Evolutionary conservation across 2,888 invertebrate species (phyloP), one percentile per base, ranked within the genome.

Genomic region (Clanis bilineata): DNA sequence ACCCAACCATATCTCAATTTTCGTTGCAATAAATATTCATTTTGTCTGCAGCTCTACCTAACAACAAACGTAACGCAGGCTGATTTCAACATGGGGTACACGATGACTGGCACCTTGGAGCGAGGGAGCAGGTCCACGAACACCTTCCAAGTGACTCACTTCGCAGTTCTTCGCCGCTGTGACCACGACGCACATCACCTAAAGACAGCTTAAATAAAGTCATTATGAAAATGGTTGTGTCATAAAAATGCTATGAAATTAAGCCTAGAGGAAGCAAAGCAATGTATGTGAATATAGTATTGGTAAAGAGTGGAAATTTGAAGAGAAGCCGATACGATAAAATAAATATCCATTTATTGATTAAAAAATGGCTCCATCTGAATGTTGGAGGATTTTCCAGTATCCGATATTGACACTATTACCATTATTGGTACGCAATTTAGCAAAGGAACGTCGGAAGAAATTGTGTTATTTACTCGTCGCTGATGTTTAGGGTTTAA

Each of bases 61-160:
- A 97, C 96, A 63, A 96, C 96, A 63, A 96, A 96, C 87, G 96
- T 97, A 75, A 95, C 96, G 54, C 95, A 95, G 76, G 95, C 96
- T 57, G 97, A 97, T 89, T 97, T 96, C 93, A 96, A 97, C 88
- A 96, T 96, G 95, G 97, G 97, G 56, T 97, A 97, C 93, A 96
- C 96, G 79, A 96, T 97, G 94, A 97, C 97, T 0, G 97, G 97
- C 10, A 96, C 96, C 10, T 92, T 97, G 77, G 97, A 97, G 83
- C 93, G 97, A 18, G 97, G 97, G 70, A 94, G 94, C 80, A 95
- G 95, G 69, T 94, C 95, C 79, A 94, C 95, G 71, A 96, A 96
- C 86, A 93, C 93, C 79, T 96, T 96, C 87, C 96, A 97, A 85
- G 95, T 96, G 91, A 97, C 97, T 62, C 97, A 97, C 87, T 97